A percentile compares a stretch with the other conserved stretches of the same genome.
These are phyloP conservation scores for Protomyctophum bolini DNA, from an alignment of 2,113 vertebrate genomes.

Conservation along the genomic window DNA sequence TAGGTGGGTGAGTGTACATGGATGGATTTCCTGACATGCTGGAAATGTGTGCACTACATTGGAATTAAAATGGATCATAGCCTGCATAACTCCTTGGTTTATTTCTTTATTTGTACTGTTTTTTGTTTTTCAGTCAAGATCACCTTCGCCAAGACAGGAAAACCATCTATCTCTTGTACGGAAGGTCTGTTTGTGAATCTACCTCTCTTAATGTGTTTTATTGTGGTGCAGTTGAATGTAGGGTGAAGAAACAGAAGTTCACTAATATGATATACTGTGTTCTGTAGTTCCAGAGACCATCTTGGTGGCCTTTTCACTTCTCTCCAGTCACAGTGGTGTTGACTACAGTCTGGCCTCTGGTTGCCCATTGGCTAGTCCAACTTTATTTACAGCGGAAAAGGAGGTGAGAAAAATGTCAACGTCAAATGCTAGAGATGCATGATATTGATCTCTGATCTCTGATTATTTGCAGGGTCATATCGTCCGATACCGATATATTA, in stretches of 20 bases:
- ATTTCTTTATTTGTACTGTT: background rate
- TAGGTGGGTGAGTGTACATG: no score
- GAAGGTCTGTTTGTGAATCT: constrained; percentile 41
- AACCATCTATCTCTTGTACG: constrained; percentile 22
- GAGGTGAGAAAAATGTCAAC: constrained; percentile 75
- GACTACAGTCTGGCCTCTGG: constrained; percentile 87
- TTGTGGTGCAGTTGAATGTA: background rate
- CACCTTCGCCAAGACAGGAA: constrained; percentile 36
- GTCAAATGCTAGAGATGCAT: background rate
- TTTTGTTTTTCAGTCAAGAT: constrained; percentile 53
- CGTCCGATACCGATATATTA: no score
- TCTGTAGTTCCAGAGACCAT: constrained; percentile 78
- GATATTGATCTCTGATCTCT: background rate
- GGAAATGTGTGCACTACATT: no score
- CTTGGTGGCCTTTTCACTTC: constrained; percentile 90
- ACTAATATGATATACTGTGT: constrained; percentile 3
- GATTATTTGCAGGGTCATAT: no score
- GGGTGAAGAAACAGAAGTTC: background rate
- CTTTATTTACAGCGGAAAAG: constrained; percentile 87
- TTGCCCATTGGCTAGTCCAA: constrained; percentile 88
- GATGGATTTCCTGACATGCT: no score
- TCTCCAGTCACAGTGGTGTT: constrained; percentile 84
- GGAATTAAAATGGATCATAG: no score
- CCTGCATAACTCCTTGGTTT: no score
- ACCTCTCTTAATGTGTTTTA: background rate